phyloP scores from a whole-genome alignment of 2,113 vertebrate species.

The Trematocara stigmaticum region DNA sequence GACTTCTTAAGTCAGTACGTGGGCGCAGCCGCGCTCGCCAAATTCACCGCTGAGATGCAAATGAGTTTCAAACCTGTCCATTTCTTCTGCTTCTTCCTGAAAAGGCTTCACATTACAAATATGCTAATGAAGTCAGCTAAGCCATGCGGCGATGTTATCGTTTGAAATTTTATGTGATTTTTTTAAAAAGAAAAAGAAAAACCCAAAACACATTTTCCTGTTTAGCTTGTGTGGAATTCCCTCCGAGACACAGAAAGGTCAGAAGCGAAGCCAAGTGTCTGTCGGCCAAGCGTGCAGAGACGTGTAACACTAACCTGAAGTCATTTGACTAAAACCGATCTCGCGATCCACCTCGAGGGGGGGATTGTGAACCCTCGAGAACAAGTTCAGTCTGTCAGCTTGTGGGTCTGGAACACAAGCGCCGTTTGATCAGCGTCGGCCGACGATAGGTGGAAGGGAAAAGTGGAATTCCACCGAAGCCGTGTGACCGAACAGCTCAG shows the following conservation, averaged over 20 bases:
- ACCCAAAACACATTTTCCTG: conserved; percentile 24
- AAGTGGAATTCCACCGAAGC: conserved; percentile 11
- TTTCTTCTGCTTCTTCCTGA: not conserved
- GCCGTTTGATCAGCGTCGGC: conserved; percentile 12
- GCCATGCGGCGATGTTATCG: conserved; percentile 43
- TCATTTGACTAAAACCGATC: conserved; percentile 54
- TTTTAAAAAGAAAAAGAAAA: not conserved
- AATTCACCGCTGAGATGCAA: not conserved
- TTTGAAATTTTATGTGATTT: conserved; percentile 7
- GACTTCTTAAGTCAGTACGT: not conserved
- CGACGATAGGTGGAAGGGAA: not conserved
- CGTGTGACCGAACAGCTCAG: conserved; percentile 16
- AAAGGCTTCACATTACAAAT: conserved; percentile 31
- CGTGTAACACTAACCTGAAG: conserved; percentile 62
- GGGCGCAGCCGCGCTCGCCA: not conserved
- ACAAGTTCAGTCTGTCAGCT: conserved; percentile 65
- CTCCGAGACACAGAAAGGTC: conserved; percentile 43
- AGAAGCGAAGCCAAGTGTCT: conserved; percentile 43
- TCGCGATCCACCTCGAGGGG: conserved; percentile 10
- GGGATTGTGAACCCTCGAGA: conserved; percentile 53
- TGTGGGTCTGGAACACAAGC: conserved; percentile 34
- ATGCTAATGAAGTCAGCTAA: conserved; percentile 51
- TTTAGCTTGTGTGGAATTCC: conserved; percentile 47
- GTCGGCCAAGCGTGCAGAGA: conserved; percentile 35
- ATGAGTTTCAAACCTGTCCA: not conserved